Percentiles rank a stretch among this genome's conserved stretches.
Evolutionary conservation across 2,113 vertebrate species (phyloP).

Genomic region (Bettongia penicillata): DNA sequence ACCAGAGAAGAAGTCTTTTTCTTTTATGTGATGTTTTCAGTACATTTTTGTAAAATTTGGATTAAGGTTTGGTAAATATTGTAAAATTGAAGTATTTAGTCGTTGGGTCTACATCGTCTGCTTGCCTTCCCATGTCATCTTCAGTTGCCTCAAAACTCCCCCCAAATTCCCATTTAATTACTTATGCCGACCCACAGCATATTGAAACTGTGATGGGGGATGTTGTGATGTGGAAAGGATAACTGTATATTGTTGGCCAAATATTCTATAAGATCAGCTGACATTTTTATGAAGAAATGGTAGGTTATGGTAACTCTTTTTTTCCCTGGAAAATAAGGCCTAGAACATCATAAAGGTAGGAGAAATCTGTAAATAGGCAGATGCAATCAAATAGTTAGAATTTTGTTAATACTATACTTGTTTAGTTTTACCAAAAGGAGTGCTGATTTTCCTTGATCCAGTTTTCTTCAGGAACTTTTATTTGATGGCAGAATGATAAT

Average conservation of each 20-base stretch:
- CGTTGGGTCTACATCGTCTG: no score
- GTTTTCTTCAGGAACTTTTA: not conserved
- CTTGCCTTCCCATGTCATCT: no score
- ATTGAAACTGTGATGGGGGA: no score
- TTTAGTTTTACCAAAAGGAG: not conserved
- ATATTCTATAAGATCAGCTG: not conserved
- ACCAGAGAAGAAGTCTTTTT: no score
- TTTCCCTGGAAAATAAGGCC: not conserved
- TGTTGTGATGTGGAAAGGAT: no score
- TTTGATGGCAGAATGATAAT: not conserved
- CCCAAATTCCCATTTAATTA: no score
- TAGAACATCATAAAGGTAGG: not conserved
- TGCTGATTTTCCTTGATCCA: not conserved
- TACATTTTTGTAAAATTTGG: no score
- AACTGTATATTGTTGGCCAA: not conserved
- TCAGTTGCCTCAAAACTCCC: no score
- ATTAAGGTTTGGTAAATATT: no score
- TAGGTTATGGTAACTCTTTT: not conserved
- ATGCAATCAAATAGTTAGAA: not conserved
- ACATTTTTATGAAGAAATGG: not conserved
- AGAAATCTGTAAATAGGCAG: not conserved
- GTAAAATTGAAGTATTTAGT: no score
- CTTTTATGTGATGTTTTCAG: no score
- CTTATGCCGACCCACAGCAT: no score
- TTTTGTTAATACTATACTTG: not conserved